Evolutionary conservation across 2,113 vertebrate genomes (phyloP), one percentile per base, ranked within the genome.

Genomic region (Gymnobelideus leadbeateri): DNA sequence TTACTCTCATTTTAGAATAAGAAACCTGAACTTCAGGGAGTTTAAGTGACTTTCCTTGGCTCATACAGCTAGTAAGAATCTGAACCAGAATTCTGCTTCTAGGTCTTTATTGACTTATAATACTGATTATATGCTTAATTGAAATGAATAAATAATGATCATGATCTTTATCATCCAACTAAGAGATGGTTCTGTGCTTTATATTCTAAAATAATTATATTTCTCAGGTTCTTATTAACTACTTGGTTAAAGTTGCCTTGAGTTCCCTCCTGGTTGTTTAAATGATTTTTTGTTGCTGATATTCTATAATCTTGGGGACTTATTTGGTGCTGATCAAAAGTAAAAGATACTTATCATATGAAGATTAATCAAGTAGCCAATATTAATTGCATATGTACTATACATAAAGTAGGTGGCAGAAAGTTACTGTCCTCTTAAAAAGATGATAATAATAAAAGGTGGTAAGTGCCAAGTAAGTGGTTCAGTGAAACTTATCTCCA

Each of bases 1-100:
- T 91, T 54, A 55, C 46, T 91, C 31, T 9, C 91, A 19, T 95
- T 96, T 96, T 94, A 46, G 91, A 94, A 96, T n/a, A 25, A 93
- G 46, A 93, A 96, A 94, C 95, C 93, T 77, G 11, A 93, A 68
- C 21, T 51, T 96, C 52, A 77, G 84, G 93, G 37, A 92, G 28
- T 6, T 93, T 94, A n/a, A 1, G 8, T 91, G 52, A 90, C 47
- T 95, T 93, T 55, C 1, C 4, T 68, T 68, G 12, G 28, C 12
- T 68, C n/a, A 84, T 43, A 8, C 19, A 43, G 5, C 37, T 84
- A 84, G 6, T 84, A 84, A 43, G 16, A 43, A 43, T 43, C 37
- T 43, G 19, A 84, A n/a, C 19, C 68, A 84, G n/a, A 43, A 84
- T 84, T 84, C 68, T 43, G 37, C 16, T 43, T 84, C 68, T 84